Evolutionary conservation across 2,113 vertebrate genomes (phyloP).

Genomic region (Nesospiza acunhae): DNA sequence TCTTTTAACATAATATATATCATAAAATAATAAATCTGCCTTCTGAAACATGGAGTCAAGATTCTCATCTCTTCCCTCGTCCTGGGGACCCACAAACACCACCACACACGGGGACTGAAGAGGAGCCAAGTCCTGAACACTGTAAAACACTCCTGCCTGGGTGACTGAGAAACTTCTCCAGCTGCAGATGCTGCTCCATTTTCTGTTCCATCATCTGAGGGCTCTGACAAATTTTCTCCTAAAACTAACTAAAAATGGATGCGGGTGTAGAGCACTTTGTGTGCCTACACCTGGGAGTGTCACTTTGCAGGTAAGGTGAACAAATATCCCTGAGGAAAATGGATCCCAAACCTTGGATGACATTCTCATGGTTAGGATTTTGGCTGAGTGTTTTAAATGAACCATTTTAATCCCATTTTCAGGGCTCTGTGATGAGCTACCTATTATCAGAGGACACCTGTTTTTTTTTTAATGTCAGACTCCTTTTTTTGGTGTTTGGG

Average conservation of each 20-base stretch:
- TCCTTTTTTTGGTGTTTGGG: neutral
- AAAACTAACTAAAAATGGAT: neutral
- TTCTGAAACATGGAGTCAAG: too few relatives aligned
- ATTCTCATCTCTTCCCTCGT: too few relatives aligned
- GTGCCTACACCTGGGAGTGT: neutral
- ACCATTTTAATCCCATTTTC: neutral
- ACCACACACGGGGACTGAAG: neutral
- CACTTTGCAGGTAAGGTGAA: neutral
- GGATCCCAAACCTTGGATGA: neutral
- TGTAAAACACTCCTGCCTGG: neutral
- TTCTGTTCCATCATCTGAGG: neutral
- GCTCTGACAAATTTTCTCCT: neutral
- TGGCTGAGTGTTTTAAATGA: neutral
- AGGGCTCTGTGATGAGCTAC: neutral
- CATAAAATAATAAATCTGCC: too few relatives aligned
- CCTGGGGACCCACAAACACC: too few relatives aligned
- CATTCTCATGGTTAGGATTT: neutral
- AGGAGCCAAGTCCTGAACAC: neutral
- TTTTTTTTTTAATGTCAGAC: neutral
- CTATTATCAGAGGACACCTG: neutral
- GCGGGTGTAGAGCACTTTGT: neutral
- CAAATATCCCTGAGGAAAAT: neutral
- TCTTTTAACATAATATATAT: too few relatives aligned
- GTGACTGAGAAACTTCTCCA: neutral
- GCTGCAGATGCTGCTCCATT: neutral